Evolutionary conservation across 2,888 invertebrate genomes (phyloP).

Genomic region (Diogma glabrata): DNA sequence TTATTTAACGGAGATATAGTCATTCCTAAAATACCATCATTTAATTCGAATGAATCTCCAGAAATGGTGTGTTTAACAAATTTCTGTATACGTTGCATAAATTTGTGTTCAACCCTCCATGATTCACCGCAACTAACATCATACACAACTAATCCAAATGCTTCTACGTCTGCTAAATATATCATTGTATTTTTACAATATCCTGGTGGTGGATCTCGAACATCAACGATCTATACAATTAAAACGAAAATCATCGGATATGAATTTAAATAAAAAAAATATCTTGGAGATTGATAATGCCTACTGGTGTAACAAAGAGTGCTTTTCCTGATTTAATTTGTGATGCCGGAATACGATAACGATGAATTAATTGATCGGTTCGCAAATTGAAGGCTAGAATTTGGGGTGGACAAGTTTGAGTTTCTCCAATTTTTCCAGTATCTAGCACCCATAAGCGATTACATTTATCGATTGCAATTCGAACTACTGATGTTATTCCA

Average conservation of each 20-base stretch:
- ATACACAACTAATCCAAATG: slow-evolving; percentile 48
- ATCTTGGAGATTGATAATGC: too few species aligned
- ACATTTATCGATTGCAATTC: slow-evolving; percentile 55
- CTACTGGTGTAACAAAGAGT: slow-evolving; percentile 29
- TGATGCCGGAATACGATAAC: slow-evolving; percentile 28
- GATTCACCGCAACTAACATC: slow-evolving; percentile 36
- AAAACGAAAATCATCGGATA: too few species aligned
- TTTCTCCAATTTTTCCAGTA: slow-evolving; percentile 45
- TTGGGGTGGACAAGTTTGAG: slow-evolving; percentile 56
- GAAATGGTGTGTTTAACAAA: slow-evolving; percentile 45
- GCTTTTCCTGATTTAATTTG: slow-evolving; percentile 27
- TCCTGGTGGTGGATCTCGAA: slow-evolving; percentile 32
- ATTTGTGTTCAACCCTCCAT: slow-evolving; percentile 48
- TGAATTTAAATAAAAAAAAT: too few species aligned
- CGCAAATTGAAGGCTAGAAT: slow-evolving; percentile 57
- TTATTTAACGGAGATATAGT: slow-evolving; percentile 39
- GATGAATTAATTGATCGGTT: slow-evolving; percentile 42
- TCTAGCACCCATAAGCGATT: slow-evolving; percentile 55
- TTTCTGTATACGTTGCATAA: slow-evolving; percentile 44
- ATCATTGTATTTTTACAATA: slow-evolving; percentile 47
- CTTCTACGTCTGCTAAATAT: slow-evolving; percentile 53
- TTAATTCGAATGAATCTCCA: slow-evolving; percentile 49
- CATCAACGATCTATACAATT: slow-evolving; percentile 40
- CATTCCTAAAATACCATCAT: slow-evolving; percentile 55
- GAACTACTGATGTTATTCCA: slow-evolving; percentile 60